Conservation (phyloP, 1,140 invertebrate genomes). For the Sarcophaga peregrina region DNA sequence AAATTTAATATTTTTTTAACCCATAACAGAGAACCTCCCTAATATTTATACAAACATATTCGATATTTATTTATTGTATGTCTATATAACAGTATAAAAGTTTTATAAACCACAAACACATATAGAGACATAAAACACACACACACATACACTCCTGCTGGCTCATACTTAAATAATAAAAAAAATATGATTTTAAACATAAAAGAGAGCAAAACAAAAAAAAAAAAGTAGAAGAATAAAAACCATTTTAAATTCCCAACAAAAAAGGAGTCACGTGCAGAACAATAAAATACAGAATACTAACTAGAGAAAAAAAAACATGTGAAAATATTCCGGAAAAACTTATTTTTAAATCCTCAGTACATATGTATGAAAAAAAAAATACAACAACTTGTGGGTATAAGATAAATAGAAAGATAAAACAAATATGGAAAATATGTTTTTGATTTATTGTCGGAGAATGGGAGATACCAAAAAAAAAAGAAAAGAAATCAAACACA, state of each 20-base stretch:
- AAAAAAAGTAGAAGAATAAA: no score
- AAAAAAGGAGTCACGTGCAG: background rate
- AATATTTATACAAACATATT: no score
- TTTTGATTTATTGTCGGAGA: constrained; percentile 11
- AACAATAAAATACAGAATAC: constrained; percentile 14
- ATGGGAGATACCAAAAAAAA: background rate
- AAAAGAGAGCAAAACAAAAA: background rate
- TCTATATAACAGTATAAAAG: no score
- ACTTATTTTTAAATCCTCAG: background rate
- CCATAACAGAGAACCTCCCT: no score
- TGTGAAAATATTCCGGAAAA: background rate
- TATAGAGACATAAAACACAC: no score
- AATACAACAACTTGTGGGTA: background rate
- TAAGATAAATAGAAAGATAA: background rate
- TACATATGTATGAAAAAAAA: background rate
- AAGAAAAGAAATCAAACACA: no score
- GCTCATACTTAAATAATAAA: background rate
- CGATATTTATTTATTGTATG: no score
- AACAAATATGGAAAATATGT: constrained; percentile 23
- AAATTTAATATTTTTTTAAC: no score
- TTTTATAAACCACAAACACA: no score
- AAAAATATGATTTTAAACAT: background rate
- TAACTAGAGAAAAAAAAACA: background rate
- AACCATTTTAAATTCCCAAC: background rate
- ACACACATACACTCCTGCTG: background rate